Evolutionary conservation across 2,888 invertebrate genomes (phyloP), one percentile per base, ranked within the genome.

Genomic region (Philonicus albiceps): DNA sequence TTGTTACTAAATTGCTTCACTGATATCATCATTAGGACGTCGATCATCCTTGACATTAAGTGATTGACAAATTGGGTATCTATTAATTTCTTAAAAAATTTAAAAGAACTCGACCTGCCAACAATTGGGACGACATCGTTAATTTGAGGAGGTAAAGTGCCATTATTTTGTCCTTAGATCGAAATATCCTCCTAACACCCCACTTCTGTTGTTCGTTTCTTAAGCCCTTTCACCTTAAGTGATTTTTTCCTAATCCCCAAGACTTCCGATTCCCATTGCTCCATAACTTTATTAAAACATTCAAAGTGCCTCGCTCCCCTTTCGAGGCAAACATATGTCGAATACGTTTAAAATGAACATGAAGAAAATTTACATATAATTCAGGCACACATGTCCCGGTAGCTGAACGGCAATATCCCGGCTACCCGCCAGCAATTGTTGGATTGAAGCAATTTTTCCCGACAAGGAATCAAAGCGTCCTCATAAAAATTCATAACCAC

Each of bases 401-500:
- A 43, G 11, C 31, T 40, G 49, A 80, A 80, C 4, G 19, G 80
- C 49, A 80, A 80, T 80, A 80, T 80, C 80, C 30, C 8, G 34
- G 37, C 8, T 19, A 22, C 34, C 13, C 64, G 74, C 37, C 31
- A 34, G 74, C 37, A 74, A 37, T 74, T 74, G 27, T 30, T 53
- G 49, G 19, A 53, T 49, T 80, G 80, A 53, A 80, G 31, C 80
- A 80, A 80, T 80, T 80, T n/a, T 53, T 30, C 11, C 73, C 80
- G 22, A 80, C 31, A 53, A 30, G 37, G 53, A 80, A 80, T 80
- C 49, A 80, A 80, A 53, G 43, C 49, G 40, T 30, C 30, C 80
- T 80, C 80, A 49, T 80, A 43, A 80, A 80, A 80, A 80, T 80
- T 80, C 80, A 80, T 80, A 80, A 49, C 80, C 27, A 19, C 37